These are phyloP conservation scores for Gallinago solitaria DNA, from an alignment of 2,797 vertebrate genomes.

Conservation along the genomic window DNA sequence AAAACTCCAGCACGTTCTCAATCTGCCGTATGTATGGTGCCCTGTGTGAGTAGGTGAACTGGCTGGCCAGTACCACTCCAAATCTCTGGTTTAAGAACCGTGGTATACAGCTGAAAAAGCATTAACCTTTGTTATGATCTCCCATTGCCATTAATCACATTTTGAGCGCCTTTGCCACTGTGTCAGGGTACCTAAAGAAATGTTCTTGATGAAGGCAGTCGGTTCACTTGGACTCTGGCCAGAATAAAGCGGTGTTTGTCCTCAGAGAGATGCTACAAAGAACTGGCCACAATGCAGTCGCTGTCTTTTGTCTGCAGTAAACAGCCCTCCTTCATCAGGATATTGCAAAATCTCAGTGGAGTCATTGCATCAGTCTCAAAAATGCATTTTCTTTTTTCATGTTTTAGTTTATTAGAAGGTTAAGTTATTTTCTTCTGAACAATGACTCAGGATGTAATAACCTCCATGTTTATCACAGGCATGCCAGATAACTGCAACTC, in stretches of 20 bases:
- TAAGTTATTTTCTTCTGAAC: slow-evolving; percentile 15
- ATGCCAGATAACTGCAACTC: neutral
- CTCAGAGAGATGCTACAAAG: neutral
- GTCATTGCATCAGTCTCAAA: neutral
- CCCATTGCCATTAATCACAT: neutral
- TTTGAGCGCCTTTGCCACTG: neutral
- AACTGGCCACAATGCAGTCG: neutral
- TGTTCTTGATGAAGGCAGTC: neutral
- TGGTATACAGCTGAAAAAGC: neutral
- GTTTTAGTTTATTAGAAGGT: slow-evolving; percentile 14
- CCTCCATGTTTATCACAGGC: neutral
- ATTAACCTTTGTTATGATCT: neutral
- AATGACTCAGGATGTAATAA: neutral
- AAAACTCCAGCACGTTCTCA: neutral
- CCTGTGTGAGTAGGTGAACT: neutral
- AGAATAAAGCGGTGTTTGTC: neutral
- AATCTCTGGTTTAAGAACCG: neutral
- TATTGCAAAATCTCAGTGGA: neutral
- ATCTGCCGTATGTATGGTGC: neutral
- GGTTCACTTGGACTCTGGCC: neutral
- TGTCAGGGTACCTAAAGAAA: neutral
- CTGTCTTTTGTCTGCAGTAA: neutral
- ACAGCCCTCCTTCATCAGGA: neutral
- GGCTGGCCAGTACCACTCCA: neutral
- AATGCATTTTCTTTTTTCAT: neutral